Percentiles rank a stretch among this genome's conserved stretches.
phyloP scores from a whole-genome alignment of 2,888 invertebrate species.

The Pterostichus niger region DNA sequence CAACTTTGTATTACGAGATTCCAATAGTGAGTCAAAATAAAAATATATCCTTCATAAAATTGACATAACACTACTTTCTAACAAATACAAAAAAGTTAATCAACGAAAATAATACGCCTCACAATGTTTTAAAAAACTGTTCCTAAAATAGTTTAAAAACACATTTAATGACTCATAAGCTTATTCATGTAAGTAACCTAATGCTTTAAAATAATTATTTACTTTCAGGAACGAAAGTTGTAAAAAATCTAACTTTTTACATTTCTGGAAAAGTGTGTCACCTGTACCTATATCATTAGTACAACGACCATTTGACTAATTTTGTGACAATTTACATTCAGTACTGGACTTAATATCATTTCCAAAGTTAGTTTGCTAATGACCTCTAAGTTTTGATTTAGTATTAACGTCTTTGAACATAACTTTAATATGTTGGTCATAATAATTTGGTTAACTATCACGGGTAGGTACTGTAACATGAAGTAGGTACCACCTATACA shows the following conservation, averaged over 20 bases:
- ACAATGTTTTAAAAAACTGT: too few species aligned
- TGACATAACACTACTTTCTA: too few species aligned
- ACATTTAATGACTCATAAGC: background rate
- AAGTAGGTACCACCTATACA: background rate
- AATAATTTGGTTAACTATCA: constrained; percentile 32
- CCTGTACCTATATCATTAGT: constrained; percentile 30
- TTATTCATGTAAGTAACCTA: background rate
- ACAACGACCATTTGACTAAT: constrained; percentile 44
- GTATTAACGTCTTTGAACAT: constrained; percentile 36
- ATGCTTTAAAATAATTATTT: constrained; percentile 11
- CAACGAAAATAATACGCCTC: too few species aligned
- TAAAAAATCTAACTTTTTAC: constrained; percentile 17
- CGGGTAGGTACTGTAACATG: background rate
- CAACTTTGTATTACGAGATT: too few species aligned
- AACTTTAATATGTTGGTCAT: constrained; percentile 52
- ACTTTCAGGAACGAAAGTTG: background rate
- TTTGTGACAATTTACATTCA: constrained; percentile 45
- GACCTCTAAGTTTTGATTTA: constrained; percentile 56
- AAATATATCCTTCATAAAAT: too few species aligned
- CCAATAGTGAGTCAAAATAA: too few species aligned
- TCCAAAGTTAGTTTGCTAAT: constrained; percentile 51
- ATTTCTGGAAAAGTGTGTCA: constrained; percentile 16
- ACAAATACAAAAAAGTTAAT: too few species aligned
- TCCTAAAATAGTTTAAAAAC: too few species aligned
- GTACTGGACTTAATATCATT: constrained; percentile 38